These are phyloP conservation scores for Bombylius discolor DNA, from an alignment of 2,888 invertebrate genomes.

Conservation along the genomic window DNA sequence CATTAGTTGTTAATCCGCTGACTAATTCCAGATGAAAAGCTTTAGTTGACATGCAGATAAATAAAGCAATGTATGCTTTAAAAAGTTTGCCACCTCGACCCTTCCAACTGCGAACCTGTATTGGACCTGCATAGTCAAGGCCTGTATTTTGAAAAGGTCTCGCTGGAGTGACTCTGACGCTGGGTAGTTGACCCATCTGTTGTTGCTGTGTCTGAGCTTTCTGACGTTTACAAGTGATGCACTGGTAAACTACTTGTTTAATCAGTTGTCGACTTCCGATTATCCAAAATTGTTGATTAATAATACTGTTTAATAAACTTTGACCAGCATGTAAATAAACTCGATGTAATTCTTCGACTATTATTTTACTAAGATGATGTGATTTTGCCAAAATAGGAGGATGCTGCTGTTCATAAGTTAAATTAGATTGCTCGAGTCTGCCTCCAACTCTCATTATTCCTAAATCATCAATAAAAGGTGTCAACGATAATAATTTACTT, in stretches of 20 bases:
- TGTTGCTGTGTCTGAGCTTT: constrained; percentile 8
- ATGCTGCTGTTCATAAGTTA: background rate
- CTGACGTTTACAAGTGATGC: constrained; percentile 6
- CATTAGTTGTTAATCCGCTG: constrained; percentile 9
- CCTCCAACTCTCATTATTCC: background rate
- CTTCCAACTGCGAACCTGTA: background rate
- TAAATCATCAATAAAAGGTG: background rate
- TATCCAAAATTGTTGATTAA: constrained; percentile 3
- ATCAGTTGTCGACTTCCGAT: background rate
- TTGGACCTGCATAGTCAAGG: constrained; percentile 8
- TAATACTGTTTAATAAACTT: background rate
- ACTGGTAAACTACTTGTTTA: constrained; percentile 1
- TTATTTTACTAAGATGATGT: background rate
- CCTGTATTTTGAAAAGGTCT: constrained; percentile 9
- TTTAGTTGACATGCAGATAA: constrained; percentile 2
- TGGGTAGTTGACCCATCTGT: constrained; percentile 10
- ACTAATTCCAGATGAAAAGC: constrained; percentile 2
- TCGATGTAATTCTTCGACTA: background rate
- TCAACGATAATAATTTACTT: too few species aligned
- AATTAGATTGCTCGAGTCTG: background rate
- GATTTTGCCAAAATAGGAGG: background rate
- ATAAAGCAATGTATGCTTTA: constrained; percentile 1
- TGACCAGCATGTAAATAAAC: background rate
- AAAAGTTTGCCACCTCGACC: background rate
- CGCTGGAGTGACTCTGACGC: too few species aligned